Evolutionary conservation across 2,113 vertebrate genomes (phyloP).

Genomic region (Gymnorhina tibicen): DNA sequence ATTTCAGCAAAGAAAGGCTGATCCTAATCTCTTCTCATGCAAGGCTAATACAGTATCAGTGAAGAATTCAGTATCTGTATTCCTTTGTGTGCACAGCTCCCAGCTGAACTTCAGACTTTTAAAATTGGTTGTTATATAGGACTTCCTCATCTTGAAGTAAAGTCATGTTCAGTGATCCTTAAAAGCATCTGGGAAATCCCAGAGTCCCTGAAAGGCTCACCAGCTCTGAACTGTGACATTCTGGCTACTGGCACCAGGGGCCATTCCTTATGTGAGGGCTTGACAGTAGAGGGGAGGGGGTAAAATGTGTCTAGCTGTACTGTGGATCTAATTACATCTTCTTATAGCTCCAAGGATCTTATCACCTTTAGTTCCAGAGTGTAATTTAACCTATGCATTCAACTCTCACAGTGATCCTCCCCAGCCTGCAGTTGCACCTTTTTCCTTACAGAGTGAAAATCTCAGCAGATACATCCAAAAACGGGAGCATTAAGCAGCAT

Average conservation of each 20-base stretch:
- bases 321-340: constrained; percentile 50
- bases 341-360: constrained; percentile 40
- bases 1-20: constrained; percentile 45
- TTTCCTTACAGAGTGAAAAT: neutral
- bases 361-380: constrained; percentile 49
- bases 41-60: constrained; percentile 45
- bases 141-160: neutral
- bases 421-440: neutral
- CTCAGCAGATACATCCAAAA: neutral
- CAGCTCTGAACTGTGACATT: constrained; percentile 24
- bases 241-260: neutral
- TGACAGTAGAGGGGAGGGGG: neutral
- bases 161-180: neutral
- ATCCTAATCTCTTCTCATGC: constrained; percentile 58
- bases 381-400: constrained; percentile 41
- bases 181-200: neutral
- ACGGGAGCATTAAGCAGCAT: neutral
- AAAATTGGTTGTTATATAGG: neutral
- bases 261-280: neutral
- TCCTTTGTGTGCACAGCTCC: neutral
- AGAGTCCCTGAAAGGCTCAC: neutral
- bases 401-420: neutral
- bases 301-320: neutral
- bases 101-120: neutral
- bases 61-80: constrained; percentile 44